These are phyloP conservation scores for Eremobia ochroleuca DNA, from an alignment of 2,888 invertebrate genomes.

Conservation along the genomic window DNA sequence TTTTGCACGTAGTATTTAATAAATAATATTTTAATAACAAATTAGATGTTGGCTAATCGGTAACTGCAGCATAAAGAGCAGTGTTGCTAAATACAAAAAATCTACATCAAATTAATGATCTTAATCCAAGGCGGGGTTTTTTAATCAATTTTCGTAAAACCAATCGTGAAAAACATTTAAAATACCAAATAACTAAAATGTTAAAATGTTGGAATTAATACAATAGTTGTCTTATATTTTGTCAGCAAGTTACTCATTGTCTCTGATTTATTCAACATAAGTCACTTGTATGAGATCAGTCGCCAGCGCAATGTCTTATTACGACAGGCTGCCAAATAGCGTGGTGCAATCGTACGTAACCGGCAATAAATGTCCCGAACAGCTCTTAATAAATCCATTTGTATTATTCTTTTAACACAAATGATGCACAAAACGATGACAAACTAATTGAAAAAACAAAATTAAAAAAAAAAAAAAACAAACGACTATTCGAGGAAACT, in stretches of 20 bases:
- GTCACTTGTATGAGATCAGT: constrained; percentile 36
- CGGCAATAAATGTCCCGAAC: constrained; percentile 40
- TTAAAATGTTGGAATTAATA: not conserved
- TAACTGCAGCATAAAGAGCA: constrained; percentile 21
- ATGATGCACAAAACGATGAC: constrained; percentile 26
- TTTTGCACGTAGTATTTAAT: constrained; percentile 33
- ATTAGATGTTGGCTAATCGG: constrained; percentile 31
- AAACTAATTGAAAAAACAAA: constrained; percentile 19
- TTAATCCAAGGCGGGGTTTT: constrained; percentile 12
- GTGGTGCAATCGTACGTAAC: constrained; percentile 50
- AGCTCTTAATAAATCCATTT: constrained; percentile 37
- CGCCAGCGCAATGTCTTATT: constrained; percentile 48
- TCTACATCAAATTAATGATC: constrained; percentile 2
- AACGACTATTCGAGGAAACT: constrained; percentile 23
- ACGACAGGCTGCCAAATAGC: constrained; percentile 50
- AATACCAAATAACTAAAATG: not conserved
- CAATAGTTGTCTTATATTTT: not conserved
- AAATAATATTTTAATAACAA: constrained; percentile 41
- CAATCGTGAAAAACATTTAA: not conserved
- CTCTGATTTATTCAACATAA: constrained; percentile 37
- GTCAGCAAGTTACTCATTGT: constrained; percentile 32
- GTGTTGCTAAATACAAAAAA: constrained; percentile 17
- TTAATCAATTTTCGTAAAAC: constrained; percentile 15
- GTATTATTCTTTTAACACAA: constrained; percentile 32
- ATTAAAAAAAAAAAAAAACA: constrained; percentile 4